phyloP scores from a whole-genome alignment of 1,140 invertebrate species.

The Zophobas atratus region DNA sequence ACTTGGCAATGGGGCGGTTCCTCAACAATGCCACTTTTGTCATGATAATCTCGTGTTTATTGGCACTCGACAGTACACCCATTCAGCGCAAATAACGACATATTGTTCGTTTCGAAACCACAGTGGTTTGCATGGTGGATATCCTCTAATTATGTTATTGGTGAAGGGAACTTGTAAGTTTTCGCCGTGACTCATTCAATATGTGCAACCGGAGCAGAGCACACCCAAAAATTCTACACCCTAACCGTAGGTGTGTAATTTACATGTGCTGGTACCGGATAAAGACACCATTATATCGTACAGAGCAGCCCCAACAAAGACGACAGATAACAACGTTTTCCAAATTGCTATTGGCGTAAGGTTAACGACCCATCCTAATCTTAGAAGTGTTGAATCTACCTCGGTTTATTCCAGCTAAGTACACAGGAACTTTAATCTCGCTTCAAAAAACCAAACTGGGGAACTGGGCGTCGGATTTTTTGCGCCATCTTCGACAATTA shows the following conservation, averaged over 20 bases:
- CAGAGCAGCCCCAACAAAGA: constrained; percentile 25
- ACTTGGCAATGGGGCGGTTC: constrained; percentile 48
- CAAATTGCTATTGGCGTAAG: constrained; percentile 45
- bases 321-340: constrained; percentile 30
- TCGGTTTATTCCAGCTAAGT: constrained; percentile 40
- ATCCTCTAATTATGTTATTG: constrained; percentile 32
- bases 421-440: constrained; percentile 42
- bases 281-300: constrained; percentile 21
- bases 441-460: neutral
- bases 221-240: constrained; percentile 54
- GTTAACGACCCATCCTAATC: constrained; percentile 58
- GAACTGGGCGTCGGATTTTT: neutral
- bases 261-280: constrained; percentile 38
- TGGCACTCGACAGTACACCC: constrained; percentile 43
- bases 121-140: neutral
- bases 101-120: constrained; percentile 24
- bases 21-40: constrained; percentile 46
- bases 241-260: constrained; percentile 48
- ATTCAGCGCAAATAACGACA: constrained; percentile 18
- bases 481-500: constrained; percentile 3
- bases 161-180: constrained; percentile 47
- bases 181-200: constrained; percentile 48
- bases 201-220: constrained; percentile 46
- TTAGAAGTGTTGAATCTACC: constrained; percentile 54
- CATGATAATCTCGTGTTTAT: constrained; percentile 48